Base-by-base conservation (phyloP, 1,140 invertebrate genomes). In the Drosophila nannoptera region DNA sequence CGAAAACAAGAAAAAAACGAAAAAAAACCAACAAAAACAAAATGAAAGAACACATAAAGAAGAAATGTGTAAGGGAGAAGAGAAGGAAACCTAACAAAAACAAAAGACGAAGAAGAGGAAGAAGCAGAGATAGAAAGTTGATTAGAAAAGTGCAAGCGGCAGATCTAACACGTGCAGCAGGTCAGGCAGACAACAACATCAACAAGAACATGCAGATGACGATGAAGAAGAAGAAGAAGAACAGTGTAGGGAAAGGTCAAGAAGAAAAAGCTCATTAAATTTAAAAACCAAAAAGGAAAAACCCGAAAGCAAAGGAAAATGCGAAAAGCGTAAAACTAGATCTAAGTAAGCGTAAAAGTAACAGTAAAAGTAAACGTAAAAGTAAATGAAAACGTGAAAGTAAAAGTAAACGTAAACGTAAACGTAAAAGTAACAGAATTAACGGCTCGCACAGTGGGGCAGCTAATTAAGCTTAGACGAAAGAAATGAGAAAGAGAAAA, bases 261-360 rank as follows among this genome's bases (percentile, higher is more conserved):
- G 38, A 81, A 78, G 22, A 22, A 78, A 46, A 69, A 86, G 80
- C 80, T 86, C 80, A 84, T 84, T 84, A 84, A 74, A 73, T 76
- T 80, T 73, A 83, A 78, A 72, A 58, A 53, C 2, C 29, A 35
- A 68, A 68, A 42, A 53, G 33, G 59, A 61, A 73, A 46, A 60
- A 36, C 36, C 46, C 22, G n/a, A 40, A 33, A 8, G 32, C 36
- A 52, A 69, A 22, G 22, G 22, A 22, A 22, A 22, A 22, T 22
- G 22, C 22, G 22, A 22, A 22, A 48, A 45, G 49, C 35, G 40
- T 33, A 65, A 63, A 49, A 8, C 7, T 43, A 43, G 40, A 14
- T 43, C 40, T 43, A 43, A 43, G 40, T 43, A 43, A 43, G 14
- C 40, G 12, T 14, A 7, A 43, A 43, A 43, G 43, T 46, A 49